Conservation (phyloP, 2,888 invertebrate species). For the Opisthograptis luteolata region DNA sequence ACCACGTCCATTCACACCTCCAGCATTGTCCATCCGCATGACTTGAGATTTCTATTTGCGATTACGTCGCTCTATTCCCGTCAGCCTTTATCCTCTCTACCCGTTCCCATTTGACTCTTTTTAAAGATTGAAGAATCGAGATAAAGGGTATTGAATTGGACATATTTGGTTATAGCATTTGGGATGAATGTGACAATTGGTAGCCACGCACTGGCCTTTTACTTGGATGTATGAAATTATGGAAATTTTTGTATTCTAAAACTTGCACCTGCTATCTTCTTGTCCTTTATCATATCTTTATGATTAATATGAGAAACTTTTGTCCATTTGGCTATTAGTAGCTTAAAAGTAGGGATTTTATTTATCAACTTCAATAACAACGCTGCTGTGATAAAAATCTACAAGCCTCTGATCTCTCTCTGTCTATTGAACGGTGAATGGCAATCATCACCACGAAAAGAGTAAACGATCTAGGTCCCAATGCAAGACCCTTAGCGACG, state of each 20-base stretch:
- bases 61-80: conserved; percentile 36
- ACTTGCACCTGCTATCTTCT: too few relatives aligned
- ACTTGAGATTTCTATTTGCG: conserved; percentile 43
- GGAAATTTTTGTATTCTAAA: not conserved
- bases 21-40: conserved; percentile 39
- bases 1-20: conserved; percentile 47
- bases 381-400: too few relatives aligned
- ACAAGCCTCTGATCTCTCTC: too few relatives aligned
- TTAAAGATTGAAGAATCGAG: conserved; percentile 29
- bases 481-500: too few relatives aligned
- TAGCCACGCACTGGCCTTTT: not conserved
- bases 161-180: conserved; percentile 24
- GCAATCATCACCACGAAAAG: too few relatives aligned
- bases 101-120: conserved; percentile 16
- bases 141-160: conserved; percentile 34
- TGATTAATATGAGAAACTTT: too few relatives aligned
- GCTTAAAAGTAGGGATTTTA: too few relatives aligned
- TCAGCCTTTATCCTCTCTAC: conserved; percentile 27
- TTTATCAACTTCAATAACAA: too few relatives aligned
- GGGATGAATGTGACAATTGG: not conserved
- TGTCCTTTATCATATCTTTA: too few relatives aligned
- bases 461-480: too few relatives aligned
- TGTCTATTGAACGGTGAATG: too few relatives aligned
- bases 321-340: too few relatives aligned
- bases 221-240: not conserved